Conservation (phyloP, 2,888 invertebrate genomes). For the Dusona sp. region DNA sequence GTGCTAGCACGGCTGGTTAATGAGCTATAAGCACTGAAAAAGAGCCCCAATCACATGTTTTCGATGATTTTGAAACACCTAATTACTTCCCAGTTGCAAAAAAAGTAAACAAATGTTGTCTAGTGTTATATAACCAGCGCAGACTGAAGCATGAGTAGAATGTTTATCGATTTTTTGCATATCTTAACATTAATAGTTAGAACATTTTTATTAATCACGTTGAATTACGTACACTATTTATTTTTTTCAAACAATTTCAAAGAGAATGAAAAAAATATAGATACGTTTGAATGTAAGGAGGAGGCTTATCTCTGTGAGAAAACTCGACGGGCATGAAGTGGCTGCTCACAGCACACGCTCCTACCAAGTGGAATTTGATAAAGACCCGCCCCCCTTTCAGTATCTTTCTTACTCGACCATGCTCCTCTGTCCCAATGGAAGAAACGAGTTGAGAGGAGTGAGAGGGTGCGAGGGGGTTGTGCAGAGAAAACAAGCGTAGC, state of each 20-base stretch:
- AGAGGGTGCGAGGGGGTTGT: slow-evolving; percentile 33
- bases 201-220: background rate
- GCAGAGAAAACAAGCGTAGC: slow-evolving; percentile 65
- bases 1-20: no score
- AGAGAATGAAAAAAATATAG: background rate
- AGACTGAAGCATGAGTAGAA: background rate
- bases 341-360: slow-evolving; percentile 52
- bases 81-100: background rate
- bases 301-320: slow-evolving; percentile 30
- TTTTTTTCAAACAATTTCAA: background rate
- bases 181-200: background rate
- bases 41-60: no score
- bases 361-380: slow-evolving; percentile 63
- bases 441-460: slow-evolving; percentile 40
- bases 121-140: background rate
- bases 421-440: slow-evolving; percentile 41
- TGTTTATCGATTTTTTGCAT: background rate
- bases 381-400: slow-evolving; percentile 43
- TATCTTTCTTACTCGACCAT: slow-evolving; percentile 4
- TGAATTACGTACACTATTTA: background rate
- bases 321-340: slow-evolving; percentile 47
- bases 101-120: background rate
- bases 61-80: background rate
- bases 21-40: no score
- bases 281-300: slow-evolving; percentile 6